Percentiles rank a stretch among this genome's conserved stretches.
Conservation (phyloP, 2,888 invertebrate species). For the Mimas tiliae region DNA sequence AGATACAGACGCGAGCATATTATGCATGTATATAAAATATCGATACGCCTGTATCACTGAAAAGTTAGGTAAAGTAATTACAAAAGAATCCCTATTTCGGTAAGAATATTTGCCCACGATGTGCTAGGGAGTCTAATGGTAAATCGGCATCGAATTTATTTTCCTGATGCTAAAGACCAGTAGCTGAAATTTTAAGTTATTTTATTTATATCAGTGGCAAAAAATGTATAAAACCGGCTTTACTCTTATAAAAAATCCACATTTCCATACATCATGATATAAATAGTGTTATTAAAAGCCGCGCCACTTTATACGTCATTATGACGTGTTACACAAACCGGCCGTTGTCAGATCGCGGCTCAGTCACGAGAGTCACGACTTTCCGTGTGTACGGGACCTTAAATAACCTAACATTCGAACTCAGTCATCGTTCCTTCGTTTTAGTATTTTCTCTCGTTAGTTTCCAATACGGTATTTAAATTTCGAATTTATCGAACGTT, state of each 20-base stretch:
- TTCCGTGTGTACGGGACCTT: slow-evolving; percentile 45
- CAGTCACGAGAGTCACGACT: slow-evolving; percentile 64
- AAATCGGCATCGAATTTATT: no score
- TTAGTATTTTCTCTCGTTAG: slow-evolving; percentile 29
- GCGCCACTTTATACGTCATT: slow-evolving; percentile 46
- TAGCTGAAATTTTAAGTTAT: neutral
- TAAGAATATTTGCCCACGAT: no score
- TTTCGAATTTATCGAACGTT: slow-evolving; percentile 43
- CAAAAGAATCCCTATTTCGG: no score
- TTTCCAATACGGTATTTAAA: slow-evolving; percentile 27
- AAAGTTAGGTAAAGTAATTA: no score
- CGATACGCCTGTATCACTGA: no score
- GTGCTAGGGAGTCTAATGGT: no score
- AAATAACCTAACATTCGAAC: slow-evolving; percentile 44
- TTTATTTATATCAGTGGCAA: neutral
- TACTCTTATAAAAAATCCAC: slow-evolving; percentile 10
- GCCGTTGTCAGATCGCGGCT: slow-evolving; percentile 56
- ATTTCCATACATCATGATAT: slow-evolving; percentile 17
- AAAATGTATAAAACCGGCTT: neutral
- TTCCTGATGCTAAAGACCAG: no score
- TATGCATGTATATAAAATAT: no score
- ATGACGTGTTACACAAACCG: slow-evolving; percentile 51
- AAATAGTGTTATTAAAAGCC: slow-evolving; percentile 27
- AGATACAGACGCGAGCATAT: no score
- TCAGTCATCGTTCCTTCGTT: slow-evolving; percentile 31